phyloP scores from a whole-genome alignment of 2,113 vertebrate species.

The Myotis davidii region DNA sequence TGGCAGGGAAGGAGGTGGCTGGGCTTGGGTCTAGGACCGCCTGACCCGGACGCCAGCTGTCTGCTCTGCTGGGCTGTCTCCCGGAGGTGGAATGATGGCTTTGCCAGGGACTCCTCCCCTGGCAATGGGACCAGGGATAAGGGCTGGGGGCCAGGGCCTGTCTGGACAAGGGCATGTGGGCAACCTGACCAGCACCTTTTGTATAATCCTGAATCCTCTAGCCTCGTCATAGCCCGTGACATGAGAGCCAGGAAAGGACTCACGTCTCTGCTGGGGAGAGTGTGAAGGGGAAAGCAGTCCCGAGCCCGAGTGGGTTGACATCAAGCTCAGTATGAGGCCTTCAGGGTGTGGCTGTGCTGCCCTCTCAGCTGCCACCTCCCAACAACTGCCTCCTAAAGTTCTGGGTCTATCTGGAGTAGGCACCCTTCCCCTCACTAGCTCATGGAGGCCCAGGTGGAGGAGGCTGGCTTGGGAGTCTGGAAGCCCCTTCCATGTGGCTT shows the following conservation, averaged over 20 bases:
- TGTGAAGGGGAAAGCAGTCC: neutral
- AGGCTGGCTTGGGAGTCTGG: neutral
- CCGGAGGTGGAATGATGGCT: neutral
- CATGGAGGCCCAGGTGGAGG: neutral
- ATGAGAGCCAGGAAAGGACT: neutral
- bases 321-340: neutral
- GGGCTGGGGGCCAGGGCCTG: neutral
- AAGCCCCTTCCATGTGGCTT: neutral
- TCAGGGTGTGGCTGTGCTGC: neutral
- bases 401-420: too few species aligned
- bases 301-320: rapidly evolving
- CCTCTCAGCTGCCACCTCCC: neutral
- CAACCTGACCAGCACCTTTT: neutral
- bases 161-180: neutral
- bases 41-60: neutral
- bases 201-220: neutral
- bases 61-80: neutral
- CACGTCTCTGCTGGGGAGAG: neutral
- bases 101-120: neutral
- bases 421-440: neutral
- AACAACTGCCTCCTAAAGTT: neutral
- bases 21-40: neutral
- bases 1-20: neutral
- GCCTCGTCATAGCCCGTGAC: neutral
- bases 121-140: neutral